Conservation (phyloP, 1,140 invertebrate genomes). For the Dysdera silvatica region DNA sequence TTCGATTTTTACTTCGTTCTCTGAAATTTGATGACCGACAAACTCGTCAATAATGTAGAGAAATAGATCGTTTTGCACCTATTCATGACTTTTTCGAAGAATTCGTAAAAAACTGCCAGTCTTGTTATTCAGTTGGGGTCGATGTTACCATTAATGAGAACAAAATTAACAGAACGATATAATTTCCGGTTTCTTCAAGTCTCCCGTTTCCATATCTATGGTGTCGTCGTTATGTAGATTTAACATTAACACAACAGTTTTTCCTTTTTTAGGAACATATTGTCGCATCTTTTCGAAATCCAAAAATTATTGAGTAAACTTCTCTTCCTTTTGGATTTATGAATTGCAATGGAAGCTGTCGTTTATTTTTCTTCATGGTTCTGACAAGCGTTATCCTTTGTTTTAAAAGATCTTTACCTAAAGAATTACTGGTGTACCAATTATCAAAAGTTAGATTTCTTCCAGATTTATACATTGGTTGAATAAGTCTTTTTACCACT, state of each 20-base stretch:
- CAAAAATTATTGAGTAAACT: conserved; percentile 18
- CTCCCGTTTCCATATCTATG: conserved; percentile 21
- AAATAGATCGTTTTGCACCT: too few relatives aligned
- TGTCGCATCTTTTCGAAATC: conserved; percentile 21
- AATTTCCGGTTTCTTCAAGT: conserved; percentile 41
- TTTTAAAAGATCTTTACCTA: conserved; percentile 20
- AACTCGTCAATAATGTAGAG: too few relatives aligned
- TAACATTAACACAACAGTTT: conserved; percentile 29
- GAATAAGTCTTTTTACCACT: conserved; percentile 12
- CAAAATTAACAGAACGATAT: conserved; percentile 42
- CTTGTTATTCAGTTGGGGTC: too few relatives aligned
- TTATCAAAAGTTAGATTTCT: conserved; percentile 28
- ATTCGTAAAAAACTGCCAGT: too few relatives aligned
- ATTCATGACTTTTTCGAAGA: too few relatives aligned
- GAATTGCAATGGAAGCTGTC: conserved; percentile 27
- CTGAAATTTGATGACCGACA: too few relatives aligned
- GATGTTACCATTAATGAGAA: too few relatives aligned
- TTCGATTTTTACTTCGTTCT: too few relatives aligned
- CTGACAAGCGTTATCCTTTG: conserved; percentile 24
- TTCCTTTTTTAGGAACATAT: conserved; percentile 34
- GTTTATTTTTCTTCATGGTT: conserved; percentile 25
- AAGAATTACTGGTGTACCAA: conserved; percentile 21
- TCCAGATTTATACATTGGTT: conserved; percentile 4
- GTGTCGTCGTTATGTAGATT: conserved; percentile 31
- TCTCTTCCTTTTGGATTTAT: conserved; percentile 3